Percentiles rank a stretch among this genome's conserved stretches.
Evolutionary conservation across 2,888 invertebrate species (phyloP).

Genomic region (Eupithecia pulchellata): DNA sequence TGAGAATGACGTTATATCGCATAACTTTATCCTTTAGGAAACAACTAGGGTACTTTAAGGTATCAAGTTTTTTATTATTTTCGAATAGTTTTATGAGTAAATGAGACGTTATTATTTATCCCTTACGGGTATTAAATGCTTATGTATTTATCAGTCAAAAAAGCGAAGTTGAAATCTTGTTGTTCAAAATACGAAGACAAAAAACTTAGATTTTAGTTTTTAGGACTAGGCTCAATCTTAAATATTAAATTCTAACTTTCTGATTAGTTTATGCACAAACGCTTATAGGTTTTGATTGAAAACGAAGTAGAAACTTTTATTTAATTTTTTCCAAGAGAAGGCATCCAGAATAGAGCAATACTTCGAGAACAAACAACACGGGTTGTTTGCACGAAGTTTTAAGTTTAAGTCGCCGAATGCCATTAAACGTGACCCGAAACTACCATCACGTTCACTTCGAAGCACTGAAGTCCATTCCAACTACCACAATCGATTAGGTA

Average conservation of each 20-base stretch:
- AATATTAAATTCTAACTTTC: no score
- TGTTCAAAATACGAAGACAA: no score
- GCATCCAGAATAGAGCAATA: not conserved
- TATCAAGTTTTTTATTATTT: not conserved
- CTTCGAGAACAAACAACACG: not conserved
- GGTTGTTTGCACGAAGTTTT: slow-evolving; percentile 6
- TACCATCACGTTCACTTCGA: not conserved
- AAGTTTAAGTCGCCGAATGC: not conserved
- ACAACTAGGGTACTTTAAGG: not conserved
- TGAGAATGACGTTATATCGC: not conserved
- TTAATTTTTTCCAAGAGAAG: no score
- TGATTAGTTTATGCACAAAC: no score
- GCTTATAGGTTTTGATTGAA: no score
- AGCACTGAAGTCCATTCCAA: not conserved
- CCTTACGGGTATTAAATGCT: not conserved
- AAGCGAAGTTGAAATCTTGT: no score
- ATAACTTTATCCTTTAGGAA: not conserved
- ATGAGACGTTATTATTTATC: not conserved
- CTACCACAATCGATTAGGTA: not conserved
- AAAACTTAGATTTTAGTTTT: no score
- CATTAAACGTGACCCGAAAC: slow-evolving; percentile 1
- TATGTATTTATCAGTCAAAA: not conserved
- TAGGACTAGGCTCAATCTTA: no score
- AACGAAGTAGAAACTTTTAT: no score
- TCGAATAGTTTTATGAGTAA: not conserved